Evolutionary conservation across 2,888 invertebrate species (phyloP).

Genomic region (Diplazon laetatorius): DNA sequence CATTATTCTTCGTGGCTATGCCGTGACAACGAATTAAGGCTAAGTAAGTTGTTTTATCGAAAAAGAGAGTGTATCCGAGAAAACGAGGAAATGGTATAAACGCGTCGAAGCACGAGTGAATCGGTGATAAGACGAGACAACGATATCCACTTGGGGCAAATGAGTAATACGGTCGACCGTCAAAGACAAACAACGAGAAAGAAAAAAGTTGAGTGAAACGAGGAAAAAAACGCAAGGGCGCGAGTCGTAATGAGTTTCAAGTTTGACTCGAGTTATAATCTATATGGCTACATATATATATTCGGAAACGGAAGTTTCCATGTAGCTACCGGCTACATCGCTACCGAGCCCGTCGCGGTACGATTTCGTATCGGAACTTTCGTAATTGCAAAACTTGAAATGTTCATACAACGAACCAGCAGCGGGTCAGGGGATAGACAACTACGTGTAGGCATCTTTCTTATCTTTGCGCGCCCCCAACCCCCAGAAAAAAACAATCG

Average conservation of each 20-base stretch:
- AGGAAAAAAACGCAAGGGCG: background rate
- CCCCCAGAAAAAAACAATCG: background rate
- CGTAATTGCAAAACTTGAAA: slow-evolving; percentile 57
- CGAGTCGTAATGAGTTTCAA: slow-evolving; percentile 31
- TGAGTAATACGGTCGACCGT: background rate
- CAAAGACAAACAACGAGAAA: background rate
- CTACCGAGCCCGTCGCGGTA: slow-evolving; percentile 50
- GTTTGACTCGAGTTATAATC: slow-evolving; percentile 19
- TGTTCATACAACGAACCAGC: no score
- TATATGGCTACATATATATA: no score
- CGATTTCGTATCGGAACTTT: slow-evolving; percentile 55
- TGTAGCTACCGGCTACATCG: no score
- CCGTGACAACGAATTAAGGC: no score
- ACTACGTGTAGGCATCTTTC: slow-evolving; percentile 48
- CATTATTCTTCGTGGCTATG: no score
- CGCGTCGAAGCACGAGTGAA: slow-evolving; percentile 57
- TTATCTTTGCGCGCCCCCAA: slow-evolving; percentile 38
- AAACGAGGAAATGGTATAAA: no score
- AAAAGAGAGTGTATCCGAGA: no score
- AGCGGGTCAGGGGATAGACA: no score
- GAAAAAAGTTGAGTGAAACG: background rate
- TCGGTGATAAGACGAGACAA: slow-evolving; percentile 72
- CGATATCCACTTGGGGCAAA: slow-evolving; percentile 71
- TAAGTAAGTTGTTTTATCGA: no score
- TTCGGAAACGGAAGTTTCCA: no score